Evolutionary conservation across 2,797 vertebrate genomes (phyloP).

Genomic region (Pachyuromys duprasi): DNA sequence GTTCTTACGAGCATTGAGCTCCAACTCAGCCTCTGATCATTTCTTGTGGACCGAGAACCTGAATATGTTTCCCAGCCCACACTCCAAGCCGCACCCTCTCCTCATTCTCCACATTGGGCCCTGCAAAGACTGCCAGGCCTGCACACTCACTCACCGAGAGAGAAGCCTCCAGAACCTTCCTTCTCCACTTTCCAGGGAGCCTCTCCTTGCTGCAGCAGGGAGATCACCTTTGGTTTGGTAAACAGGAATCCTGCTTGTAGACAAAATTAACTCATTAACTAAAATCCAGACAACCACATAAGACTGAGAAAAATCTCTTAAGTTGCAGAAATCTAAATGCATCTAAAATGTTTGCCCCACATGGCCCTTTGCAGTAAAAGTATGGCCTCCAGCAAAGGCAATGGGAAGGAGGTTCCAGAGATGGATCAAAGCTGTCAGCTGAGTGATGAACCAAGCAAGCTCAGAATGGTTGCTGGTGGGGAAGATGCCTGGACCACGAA

Average conservation of each 20-base stretch:
- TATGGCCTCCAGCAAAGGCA: background rate
- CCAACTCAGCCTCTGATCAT: background rate
- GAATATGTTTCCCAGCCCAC: background rate
- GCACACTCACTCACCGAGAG: constrained; percentile 61
- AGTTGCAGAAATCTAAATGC: background rate
- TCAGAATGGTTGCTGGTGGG: background rate
- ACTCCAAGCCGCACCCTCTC: background rate
- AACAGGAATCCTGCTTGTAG: constrained; percentile 34
- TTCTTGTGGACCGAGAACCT: background rate
- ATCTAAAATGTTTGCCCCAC: constrained; percentile 13
- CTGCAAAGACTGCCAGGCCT: fast-evolving
- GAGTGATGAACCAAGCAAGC: background rate
- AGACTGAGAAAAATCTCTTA: background rate
- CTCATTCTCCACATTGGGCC: background rate
- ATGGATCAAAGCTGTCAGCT: background rate
- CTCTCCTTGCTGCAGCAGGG: constrained; percentile 52
- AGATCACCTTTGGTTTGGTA: constrained; percentile 55
- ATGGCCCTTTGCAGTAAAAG: background rate
- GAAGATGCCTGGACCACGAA: background rate
- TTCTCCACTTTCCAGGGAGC: constrained; percentile 40
- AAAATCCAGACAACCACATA: background rate
- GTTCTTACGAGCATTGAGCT: background rate
- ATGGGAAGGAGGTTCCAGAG: background rate
- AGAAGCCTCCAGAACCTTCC: background rate
- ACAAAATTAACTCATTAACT: background rate